Evolutionary conservation across 2,113 vertebrate species (phyloP).

Genomic region (Neofelis nebulosa): DNA sequence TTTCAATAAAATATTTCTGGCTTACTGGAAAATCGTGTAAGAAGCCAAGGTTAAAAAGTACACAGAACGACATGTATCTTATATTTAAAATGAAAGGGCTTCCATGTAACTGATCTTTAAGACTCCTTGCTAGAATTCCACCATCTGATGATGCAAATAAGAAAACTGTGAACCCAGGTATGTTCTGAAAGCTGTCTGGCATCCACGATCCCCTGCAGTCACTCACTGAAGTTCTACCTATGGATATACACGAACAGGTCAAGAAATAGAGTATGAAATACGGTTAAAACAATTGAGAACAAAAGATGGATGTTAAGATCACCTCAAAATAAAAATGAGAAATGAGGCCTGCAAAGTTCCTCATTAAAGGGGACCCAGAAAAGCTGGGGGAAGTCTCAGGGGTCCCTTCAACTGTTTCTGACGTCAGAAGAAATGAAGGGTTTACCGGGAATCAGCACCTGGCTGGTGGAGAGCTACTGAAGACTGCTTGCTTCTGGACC

Average conservation of each 20-base stretch:
- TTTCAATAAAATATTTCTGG: background rate
- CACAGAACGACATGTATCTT: background rate
- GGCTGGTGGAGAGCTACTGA: background rate
- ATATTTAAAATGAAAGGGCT: background rate
- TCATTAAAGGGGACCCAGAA: background rate
- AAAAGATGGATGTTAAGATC: background rate
- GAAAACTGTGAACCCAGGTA: background rate
- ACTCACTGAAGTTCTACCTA: background rate
- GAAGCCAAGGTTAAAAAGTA: background rate
- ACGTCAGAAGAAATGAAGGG: background rate
- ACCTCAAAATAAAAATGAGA: constrained; percentile 2
- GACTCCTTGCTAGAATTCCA: background rate
- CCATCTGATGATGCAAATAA: background rate
- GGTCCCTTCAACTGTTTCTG: background rate
- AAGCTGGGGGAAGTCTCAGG: background rate
- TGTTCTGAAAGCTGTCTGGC: background rate
- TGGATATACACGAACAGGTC: background rate
- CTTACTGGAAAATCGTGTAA: background rate
- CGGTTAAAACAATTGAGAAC: background rate
- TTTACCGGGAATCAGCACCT: background rate
- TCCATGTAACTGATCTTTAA: background rate
- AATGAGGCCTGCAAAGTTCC: background rate
- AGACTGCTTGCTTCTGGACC: background rate
- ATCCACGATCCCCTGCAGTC: accelerated
- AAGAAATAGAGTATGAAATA: background rate